These are phyloP conservation scores for Chironomus tepperi DNA, from an alignment of 1,140 invertebrate genomes.

Conservation along the genomic window DNA sequence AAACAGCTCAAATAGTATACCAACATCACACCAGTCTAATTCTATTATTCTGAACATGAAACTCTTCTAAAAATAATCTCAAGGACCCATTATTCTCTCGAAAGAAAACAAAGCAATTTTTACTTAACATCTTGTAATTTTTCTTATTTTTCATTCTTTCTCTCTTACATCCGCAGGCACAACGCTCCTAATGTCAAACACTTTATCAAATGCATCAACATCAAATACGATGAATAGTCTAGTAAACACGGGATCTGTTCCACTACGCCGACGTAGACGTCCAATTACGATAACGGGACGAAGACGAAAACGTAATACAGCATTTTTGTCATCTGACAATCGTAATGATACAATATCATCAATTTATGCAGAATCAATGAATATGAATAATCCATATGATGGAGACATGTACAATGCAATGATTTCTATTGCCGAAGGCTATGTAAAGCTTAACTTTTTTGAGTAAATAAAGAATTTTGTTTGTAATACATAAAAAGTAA, in stretches of 20 bases:
- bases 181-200: neutral
- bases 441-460: conserved; percentile 30
- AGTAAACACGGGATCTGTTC: neutral
- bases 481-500: neutral
- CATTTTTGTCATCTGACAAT: neutral
- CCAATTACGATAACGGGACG: neutral
- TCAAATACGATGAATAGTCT: conserved; percentile 18
- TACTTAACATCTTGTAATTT: no score
- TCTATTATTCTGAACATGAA: conserved; percentile 27
- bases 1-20: no score
- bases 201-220: neutral
- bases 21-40: conserved; percentile 22
- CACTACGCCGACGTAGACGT: neutral
- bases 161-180: neutral
- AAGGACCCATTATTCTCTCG: conserved; percentile 18
- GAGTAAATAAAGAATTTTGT: neutral
- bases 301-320: neutral
- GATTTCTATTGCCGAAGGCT: conserved; percentile 46
- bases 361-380: conserved; percentile 26
- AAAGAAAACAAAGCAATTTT: no score
- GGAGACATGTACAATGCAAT: conserved; percentile 42
- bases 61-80: conserved; percentile 24
- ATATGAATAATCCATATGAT: conserved; percentile 39
- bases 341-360: conserved; percentile 1
- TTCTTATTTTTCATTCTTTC: no score